These are phyloP conservation scores for Yponomeuta sedellus DNA, from an alignment of 2,888 invertebrate genomes.

Conservation along the genomic window DNA sequence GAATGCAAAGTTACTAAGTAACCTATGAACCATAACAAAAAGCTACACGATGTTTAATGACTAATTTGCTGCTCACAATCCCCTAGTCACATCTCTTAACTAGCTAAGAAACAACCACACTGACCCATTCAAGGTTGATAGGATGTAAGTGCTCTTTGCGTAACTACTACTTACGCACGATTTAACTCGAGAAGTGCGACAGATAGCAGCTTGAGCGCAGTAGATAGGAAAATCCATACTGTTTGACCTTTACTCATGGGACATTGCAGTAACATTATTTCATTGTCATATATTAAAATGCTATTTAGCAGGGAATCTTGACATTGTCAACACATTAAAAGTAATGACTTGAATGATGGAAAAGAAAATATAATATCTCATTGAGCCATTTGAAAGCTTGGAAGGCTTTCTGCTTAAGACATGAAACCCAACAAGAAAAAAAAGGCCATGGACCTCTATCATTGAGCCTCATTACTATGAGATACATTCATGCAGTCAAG, in stretches of 20 bases:
- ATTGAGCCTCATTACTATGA: neutral
- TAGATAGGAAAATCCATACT: neutral
- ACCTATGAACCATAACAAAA: neutral
- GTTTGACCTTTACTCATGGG: conserved; percentile 5
- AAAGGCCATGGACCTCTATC: neutral
- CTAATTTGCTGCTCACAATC: no score
- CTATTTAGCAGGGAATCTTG: no score
- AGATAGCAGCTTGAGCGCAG: neutral
- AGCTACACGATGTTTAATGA: no score
- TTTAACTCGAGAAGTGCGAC: conserved; percentile 8
- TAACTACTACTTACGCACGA: conserved; percentile 6
- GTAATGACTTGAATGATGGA: neutral
- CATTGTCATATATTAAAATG: neutral
- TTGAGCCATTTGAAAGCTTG: neutral
- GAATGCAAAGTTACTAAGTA: conserved; percentile 6
- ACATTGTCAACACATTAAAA: neutral
- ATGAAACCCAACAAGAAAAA: no score
- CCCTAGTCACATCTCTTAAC: neutral
- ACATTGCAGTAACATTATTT: neutral
- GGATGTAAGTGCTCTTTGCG: conserved; percentile 5
- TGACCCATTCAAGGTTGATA: conserved; percentile 7
- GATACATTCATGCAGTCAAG: neutral
- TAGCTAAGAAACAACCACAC: conserved; percentile 4
- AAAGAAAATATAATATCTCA: neutral
- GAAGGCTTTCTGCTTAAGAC: no score